phyloP scores from a whole-genome alignment of 1,140 invertebrate genomes.

The Zaprionus nigranus region DNA sequence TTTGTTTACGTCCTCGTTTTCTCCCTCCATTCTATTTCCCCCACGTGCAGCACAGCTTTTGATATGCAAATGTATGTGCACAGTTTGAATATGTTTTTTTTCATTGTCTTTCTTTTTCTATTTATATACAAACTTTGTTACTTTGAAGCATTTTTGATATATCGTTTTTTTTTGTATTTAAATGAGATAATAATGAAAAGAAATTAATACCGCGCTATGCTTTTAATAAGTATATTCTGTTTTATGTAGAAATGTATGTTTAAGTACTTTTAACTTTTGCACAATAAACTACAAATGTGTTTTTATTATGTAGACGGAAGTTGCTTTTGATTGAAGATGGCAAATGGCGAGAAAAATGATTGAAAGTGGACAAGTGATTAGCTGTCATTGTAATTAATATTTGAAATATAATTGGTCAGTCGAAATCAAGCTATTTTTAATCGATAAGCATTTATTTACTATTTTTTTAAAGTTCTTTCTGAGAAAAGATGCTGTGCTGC shows the following conservation, averaged over 20 bases:
- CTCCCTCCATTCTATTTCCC: background rate
- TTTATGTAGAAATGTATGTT: slow-evolving; percentile 74
- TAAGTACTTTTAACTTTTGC: slow-evolving; percentile 81
- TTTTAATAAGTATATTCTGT: slow-evolving; percentile 75
- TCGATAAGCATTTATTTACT: no score
- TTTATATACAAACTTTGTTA: slow-evolving; percentile 58
- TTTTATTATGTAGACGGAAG: slow-evolving; percentile 64
- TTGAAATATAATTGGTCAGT: no score
- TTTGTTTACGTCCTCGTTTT: slow-evolving; percentile 40
- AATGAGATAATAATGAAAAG: slow-evolving; percentile 33
- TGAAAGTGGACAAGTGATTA: background rate
- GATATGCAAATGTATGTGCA: slow-evolving; percentile 47
- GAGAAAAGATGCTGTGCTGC: no score
- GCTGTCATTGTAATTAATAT: no score
- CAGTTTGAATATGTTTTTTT: slow-evolving; percentile 18
- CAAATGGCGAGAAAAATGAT: background rate
- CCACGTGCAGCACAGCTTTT: slow-evolving; percentile 55
- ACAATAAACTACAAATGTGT: slow-evolving; percentile 75
- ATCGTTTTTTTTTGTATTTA: slow-evolving; percentile 22
- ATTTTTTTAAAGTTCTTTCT: no score
- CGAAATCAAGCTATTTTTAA: no score
- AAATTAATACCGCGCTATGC: slow-evolving; percentile 53
- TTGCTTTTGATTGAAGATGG: background rate
- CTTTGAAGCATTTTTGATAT: slow-evolving; percentile 62
- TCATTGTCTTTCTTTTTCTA: slow-evolving; percentile 17